Conservation (phyloP, 2,113 vertebrate genomes). For the Desmodus rotundus region DNA sequence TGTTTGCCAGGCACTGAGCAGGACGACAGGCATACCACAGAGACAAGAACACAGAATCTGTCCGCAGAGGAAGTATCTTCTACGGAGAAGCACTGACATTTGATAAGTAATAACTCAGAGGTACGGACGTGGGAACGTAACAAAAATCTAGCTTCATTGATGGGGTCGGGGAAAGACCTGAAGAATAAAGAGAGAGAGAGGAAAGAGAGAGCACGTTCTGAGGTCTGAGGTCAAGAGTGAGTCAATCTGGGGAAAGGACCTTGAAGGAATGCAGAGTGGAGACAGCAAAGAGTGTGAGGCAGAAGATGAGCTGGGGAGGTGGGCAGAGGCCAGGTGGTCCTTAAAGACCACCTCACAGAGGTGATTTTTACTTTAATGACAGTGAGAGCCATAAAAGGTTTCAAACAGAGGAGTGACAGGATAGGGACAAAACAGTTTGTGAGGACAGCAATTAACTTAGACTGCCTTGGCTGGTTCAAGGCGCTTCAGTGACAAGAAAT, state of each 20-base stretch:
- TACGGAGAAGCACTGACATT: not conserved
- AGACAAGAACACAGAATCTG: not conserved
- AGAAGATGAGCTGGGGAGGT: not conserved
- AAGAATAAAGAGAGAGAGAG: not conserved
- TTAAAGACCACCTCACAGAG: not conserved
- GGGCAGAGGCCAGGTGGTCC: not conserved
- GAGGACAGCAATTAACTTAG: not conserved
- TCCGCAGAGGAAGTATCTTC: not conserved
- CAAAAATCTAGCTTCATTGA: not conserved
- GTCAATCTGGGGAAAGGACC: not conserved
- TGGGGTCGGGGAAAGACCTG: not conserved
- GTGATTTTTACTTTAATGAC: not conserved
- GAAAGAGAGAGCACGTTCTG: not conserved
- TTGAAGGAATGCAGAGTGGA: not conserved
- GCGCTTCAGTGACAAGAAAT: not conserved
- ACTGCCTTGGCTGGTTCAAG: not conserved
- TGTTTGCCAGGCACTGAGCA: not conserved
- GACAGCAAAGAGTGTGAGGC: not conserved
- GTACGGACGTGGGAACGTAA: not conserved
- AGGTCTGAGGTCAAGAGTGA: not conserved
- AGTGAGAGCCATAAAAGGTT: not conserved
- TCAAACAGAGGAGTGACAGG: not conserved
- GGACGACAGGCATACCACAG: accelerated
- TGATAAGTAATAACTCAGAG: not conserved
- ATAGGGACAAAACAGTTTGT: not conserved